Evolutionary conservation across 2,113 vertebrate species (phyloP), one percentile per base, ranked within the genome.

Genomic region (Typhlomys cinereus): DNA sequence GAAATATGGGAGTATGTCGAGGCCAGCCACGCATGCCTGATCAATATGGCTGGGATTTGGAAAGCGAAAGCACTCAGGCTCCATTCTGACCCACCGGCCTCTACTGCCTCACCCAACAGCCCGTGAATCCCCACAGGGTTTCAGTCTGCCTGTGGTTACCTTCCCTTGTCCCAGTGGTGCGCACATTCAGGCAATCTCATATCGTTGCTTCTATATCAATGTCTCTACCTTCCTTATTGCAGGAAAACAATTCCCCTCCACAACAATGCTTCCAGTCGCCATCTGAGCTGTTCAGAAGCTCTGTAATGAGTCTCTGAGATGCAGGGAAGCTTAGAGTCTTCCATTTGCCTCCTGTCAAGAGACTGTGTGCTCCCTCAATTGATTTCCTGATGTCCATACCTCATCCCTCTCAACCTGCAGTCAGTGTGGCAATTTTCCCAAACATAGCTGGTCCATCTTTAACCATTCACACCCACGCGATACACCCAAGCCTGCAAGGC

Each of bases 171-270:
- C 31, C 15, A 25, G 27, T 21, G 14, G 2, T 3, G 0, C 11
- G 31, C 59, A 44, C 39, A 41, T 86, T 52, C 44, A 4, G 48
- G 50, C 0, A 29, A 64, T 12, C 50, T 75, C 66, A 46, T 66
- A 5, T 2, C 17, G 0, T 1, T 0, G 36, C 29, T 71, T 34
- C 3, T 0, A 0, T 2, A 13, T 48, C n/a, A 10, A 11, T 1
- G 15, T 34, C 69, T 82, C 84, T 17, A 4, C 39, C 41, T 62
- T 54, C 41, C n/a, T 2, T 3, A 7, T 10, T 3, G 34, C 20
- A 71, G 54, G 34, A 57, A 21, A 41, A 46, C 5, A 5, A 7
- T 14, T n/a, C 52, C 1, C 0, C 27, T n/a, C 67, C 76, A 11
- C 5, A n/a, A 18, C 15, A 6, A 15, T 0, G 29, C 57, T 48